A percentile compares a stretch with the other conserved stretches of the same genome.
These are phyloP conservation scores for Cephalopholis sonnerati DNA, from an alignment of 2,113 vertebrate species.

Conservation along the genomic window DNA sequence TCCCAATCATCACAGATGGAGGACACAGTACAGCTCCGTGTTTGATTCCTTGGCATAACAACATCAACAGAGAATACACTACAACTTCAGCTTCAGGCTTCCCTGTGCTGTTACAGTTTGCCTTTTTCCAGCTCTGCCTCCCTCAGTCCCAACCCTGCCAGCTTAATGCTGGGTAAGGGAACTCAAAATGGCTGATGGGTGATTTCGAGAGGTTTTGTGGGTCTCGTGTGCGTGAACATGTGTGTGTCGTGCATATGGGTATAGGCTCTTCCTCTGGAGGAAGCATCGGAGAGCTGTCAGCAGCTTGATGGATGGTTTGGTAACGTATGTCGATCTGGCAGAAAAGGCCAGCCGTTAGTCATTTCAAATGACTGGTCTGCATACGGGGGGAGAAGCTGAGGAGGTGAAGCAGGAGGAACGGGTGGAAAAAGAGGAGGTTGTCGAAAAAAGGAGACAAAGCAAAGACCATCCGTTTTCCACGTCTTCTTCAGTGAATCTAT, in stretches of 20 bases:
- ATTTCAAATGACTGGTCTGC: constrained; percentile 37
- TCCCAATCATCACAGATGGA: constrained; percentile 9
- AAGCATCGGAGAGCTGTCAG: constrained; percentile 56
- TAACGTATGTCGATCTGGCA: constrained; percentile 59
- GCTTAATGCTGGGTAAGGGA: constrained; percentile 39
- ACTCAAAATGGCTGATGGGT: constrained; percentile 35
- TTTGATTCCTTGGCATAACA: constrained; percentile 9
- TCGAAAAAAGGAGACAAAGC: constrained; percentile 18
- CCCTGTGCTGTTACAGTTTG: background rate
- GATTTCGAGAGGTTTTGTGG: constrained; percentile 28
- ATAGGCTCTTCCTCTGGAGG: constrained; percentile 42
- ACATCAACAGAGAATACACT: constrained; percentile 10
- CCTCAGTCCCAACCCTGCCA: constrained; percentile 10
- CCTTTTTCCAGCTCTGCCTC: background rate
- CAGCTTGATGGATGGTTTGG: constrained; percentile 57
- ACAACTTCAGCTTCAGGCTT: background rate
- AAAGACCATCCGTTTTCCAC: constrained; percentile 7
- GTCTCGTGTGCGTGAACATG: background rate
- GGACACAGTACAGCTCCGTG: background rate
- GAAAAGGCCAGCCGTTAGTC: constrained; percentile 52
- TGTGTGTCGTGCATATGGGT: constrained; percentile 11
- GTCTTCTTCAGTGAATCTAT: background rate
- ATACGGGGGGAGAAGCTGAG: constrained; percentile 24
- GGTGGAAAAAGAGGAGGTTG: constrained; percentile 4
- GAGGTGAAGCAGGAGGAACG: background rate